Conservation (phyloP, 92 coral and sea anemone genomes). For the Umimayanthus chanpuru region DNA sequence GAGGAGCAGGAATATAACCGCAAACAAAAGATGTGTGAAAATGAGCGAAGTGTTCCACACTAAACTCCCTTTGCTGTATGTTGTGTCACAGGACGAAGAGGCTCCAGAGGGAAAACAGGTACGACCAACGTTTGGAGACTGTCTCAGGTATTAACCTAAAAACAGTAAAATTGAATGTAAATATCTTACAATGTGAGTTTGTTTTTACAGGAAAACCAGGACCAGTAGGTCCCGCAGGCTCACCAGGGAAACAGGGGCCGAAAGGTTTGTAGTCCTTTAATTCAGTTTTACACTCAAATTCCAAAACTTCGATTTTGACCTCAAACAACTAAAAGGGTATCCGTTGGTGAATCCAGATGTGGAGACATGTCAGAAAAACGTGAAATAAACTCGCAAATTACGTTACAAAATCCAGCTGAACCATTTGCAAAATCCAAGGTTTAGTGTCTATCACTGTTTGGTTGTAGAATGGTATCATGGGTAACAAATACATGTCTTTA, state of each 20-base stretch:
- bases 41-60: neutral
- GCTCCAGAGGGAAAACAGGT: slow-evolving; percentile 5
- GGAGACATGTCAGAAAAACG: no score
- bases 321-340: no score
- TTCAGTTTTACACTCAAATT: neutral
- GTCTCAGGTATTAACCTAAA: neutral
- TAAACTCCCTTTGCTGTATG: neutral
- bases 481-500: no score
- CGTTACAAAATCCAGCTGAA: no score
- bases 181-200: neutral
- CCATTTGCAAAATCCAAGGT: no score
- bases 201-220: neutral
- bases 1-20: neutral
- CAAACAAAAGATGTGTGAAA: no score
- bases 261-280: neutral
- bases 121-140: neutral
- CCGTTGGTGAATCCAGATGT: no score
- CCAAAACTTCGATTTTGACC: neutral
- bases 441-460: no score
- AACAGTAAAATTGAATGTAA: no score
- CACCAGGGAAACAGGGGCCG: slow-evolving; percentile 36
- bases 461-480: no score
- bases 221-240: slow-evolving; percentile 1
- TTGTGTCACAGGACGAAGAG: slow-evolving; percentile 25
- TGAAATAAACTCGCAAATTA: no score